Conservation (phyloP, 2,113 vertebrate species). For the Rhinolophus sinicus region DNA sequence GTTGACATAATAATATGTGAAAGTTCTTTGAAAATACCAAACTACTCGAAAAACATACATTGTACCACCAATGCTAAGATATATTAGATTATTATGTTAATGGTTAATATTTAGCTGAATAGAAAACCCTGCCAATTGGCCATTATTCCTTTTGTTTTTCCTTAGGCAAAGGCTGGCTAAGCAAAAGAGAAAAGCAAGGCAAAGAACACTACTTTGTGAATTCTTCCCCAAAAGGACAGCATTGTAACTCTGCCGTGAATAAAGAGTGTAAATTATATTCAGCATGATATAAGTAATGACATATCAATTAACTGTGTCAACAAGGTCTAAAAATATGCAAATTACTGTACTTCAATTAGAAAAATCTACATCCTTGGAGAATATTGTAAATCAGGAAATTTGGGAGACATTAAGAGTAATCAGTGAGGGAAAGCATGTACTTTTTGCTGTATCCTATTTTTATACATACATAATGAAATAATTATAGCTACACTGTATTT, state of each 20-base stretch:
- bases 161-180: conserved; percentile 74
- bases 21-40: conserved; percentile 4
- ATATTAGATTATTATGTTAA: conserved; percentile 83
- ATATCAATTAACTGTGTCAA: conserved; percentile 91
- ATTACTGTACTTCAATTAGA: conserved; percentile 92
- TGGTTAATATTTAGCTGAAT: conserved; percentile 79
- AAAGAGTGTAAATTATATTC: conserved; percentile 86
- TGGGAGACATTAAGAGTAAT: conserved; percentile 93
- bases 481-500: conserved; percentile 90
- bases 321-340: conserved; percentile 92
- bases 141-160: conserved; percentile 78
- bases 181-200: conserved; percentile 74
- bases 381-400: conserved; percentile 93
- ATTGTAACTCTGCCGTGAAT: conserved; percentile 82
- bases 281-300: conserved; percentile 88
- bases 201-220: conserved; percentile 70
- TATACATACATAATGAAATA: conserved; percentile 92
- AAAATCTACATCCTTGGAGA: conserved; percentile 92
- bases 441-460: conserved; percentile 90
- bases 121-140: conserved; percentile 79
- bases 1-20: neutral
- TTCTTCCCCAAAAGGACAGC: conserved; percentile 81
- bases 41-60: conserved; percentile 59
- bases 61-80: conserved; percentile 75
- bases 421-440: conserved; percentile 90